Conservation (phyloP, 2,888 invertebrate species). For the Ophion ellenae region DNA sequence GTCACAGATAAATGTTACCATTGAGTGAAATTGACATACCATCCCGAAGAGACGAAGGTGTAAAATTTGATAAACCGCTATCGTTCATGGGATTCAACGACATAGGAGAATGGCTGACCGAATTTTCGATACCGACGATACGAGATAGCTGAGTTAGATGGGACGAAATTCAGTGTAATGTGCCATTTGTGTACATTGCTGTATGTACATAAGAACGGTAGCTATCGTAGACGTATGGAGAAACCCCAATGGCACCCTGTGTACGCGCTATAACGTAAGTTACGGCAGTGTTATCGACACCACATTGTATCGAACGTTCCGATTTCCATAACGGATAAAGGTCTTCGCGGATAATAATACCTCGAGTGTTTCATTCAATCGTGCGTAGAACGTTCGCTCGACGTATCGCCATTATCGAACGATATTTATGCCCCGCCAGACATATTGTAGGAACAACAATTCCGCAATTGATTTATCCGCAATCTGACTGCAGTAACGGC, state of each 20-base stretch:
- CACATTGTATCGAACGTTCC: conserved; percentile 48
- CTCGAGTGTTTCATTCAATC: conserved; percentile 61
- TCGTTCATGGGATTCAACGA: neutral
- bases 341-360: conserved; percentile 58
- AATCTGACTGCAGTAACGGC: conserved; percentile 11
- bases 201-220: conserved; percentile 12
- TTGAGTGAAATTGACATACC: no score
- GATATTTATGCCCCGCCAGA: conserved; percentile 51
- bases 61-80: no score
- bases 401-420: conserved; percentile 47
- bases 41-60: no score
- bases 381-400: conserved; percentile 39
- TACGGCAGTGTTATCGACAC: conserved; percentile 45
- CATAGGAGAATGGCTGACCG: neutral
- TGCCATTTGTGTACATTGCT: conserved; percentile 7
- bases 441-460: conserved; percentile 1
- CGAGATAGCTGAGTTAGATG: neutral
- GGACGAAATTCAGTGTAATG: neutral
- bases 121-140: neutral
- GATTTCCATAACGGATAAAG: conserved; percentile 62
- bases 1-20: no score
- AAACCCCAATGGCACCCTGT: neutral
- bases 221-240: conserved; percentile 3
- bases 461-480: conserved; percentile 39
- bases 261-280: conserved; percentile 20